Evolutionary conservation across 2,888 invertebrate species (phyloP), one percentile per base, ranked within the genome.

Genomic region (Andrena haemorrhoa): DNA sequence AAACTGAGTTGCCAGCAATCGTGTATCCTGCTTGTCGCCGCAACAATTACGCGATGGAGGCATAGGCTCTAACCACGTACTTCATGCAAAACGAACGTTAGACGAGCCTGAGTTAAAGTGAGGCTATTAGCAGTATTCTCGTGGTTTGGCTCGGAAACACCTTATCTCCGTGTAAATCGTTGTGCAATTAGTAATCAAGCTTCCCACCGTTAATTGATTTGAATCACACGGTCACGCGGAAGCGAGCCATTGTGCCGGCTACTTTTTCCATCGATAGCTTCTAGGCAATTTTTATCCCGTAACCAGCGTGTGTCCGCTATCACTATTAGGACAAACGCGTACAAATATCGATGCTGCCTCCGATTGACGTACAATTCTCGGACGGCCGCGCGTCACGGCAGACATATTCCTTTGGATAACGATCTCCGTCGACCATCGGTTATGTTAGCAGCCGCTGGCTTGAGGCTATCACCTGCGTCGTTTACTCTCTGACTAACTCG

Each of bases 351-450:
- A 35, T 10, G 16, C 20, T 29, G 29, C n/a, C 47, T 58, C 51
- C 51, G 20, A 58, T 41, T 63, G 64, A 70, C n/a, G 41, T 63
- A 41, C 7, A 51, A 41, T 71, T 75, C 65, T 53, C 7, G 51
- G 65, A 79, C 64, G 23, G 66, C 70, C 23, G 41, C n/a, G 26
- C 10, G 69, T 49, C 20, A 29, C 12, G 26, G 10, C 6, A 16
- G 41, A 7, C 20, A 47, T 60, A 56, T 61, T 63, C 49, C 61
- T 63, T 41, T 63, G 31, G 23, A 75, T 75, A 75, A 75, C 49
- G 53, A 78, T 73, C 61, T 26, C 53, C 10, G 31, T 29, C 47
- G 12, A 20, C 41, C 26, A 41, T 53, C 53, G 56, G 20, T 58
- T 63, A 10, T 58, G 49, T 56, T 60, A 70, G 51, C 64, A 26